A percentile compares a stretch with the other conserved stretches of the same genome.
These are phyloP conservation scores for Drosophila kikkawai DNA, from an alignment of 1,140 invertebrate species.

Conservation along the genomic window DNA sequence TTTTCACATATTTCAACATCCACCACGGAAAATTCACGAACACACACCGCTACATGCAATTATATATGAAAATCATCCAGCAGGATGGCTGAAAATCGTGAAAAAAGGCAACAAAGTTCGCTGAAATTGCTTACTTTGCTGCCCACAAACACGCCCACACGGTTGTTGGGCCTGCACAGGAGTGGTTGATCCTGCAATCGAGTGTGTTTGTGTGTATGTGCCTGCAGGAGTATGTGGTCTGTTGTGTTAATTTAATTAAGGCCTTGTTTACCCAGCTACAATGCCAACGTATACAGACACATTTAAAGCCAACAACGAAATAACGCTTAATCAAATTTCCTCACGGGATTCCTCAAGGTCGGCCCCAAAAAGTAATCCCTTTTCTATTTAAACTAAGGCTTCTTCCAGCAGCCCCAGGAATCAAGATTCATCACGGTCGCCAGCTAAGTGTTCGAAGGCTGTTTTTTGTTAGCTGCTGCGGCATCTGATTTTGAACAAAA, in stretches of 20 bases:
- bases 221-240: slow-evolving; percentile 53
- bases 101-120: slow-evolving; percentile 21
- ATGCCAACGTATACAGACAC: slow-evolving; percentile 24
- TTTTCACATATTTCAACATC: slow-evolving; percentile 5
- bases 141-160: slow-evolving; percentile 56
- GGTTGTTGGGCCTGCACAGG: slow-evolving; percentile 4
- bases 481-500: slow-evolving; percentile 57
- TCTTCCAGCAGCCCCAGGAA: slow-evolving; percentile 31
- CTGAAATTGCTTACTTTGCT: slow-evolving; percentile 73
- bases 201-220: slow-evolving; percentile 18
- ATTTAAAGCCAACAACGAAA: slow-evolving; percentile 33
- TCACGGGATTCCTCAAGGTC: slow-evolving; percentile 25
- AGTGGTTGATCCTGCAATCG: slow-evolving; percentile 26
- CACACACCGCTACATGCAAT: slow-evolving; percentile 49
- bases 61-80: slow-evolving; percentile 71
- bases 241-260: slow-evolving; percentile 81
- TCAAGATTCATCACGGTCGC: slow-evolving; percentile 54
- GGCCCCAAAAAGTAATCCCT: background rate
- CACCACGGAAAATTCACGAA: slow-evolving; percentile 2
- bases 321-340: slow-evolving; percentile 24
- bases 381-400: slow-evolving; percentile 13
- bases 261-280: slow-evolving; percentile 36
- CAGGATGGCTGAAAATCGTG: slow-evolving; percentile 30
- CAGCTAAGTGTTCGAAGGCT: slow-evolving; percentile 40
- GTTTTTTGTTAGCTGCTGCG: slow-evolving; percentile 20